These are phyloP conservation scores for Dromaius novaehollandiae DNA, from an alignment of 2,113 vertebrate species.

Conservation along the genomic window DNA sequence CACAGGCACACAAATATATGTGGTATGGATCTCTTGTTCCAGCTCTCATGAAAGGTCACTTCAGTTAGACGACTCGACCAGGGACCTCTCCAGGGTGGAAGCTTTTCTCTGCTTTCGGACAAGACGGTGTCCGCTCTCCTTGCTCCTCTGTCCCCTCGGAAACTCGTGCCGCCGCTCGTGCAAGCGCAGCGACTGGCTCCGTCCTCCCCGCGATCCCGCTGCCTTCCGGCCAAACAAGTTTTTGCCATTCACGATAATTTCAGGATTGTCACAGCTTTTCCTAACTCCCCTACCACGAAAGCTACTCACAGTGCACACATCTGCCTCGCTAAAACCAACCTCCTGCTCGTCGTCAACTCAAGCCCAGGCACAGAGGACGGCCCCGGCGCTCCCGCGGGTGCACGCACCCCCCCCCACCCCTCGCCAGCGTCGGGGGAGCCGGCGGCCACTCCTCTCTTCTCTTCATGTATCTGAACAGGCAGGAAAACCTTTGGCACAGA, in stretches of 20 bases:
- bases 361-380: not conserved
- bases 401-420: not conserved
- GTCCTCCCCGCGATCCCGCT: not conserved
- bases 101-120: not conserved
- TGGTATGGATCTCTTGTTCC: not conserved
- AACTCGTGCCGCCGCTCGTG: not conserved
- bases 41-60: not conserved
- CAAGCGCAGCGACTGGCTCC: rapidly evolving
- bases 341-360: not conserved
- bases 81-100: not conserved
- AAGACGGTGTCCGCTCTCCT: not conserved
- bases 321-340: not conserved
- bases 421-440: not conserved
- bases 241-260: not conserved
- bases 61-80: not conserved
- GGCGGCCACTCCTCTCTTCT: not conserved
- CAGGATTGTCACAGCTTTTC: not conserved
- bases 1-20: not conserved
- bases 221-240: not conserved
- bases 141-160: not conserved
- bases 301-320: not conserved
- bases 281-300: rapidly evolving
- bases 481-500: not conserved
- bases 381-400: not conserved
- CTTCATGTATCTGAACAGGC: not conserved